phyloP scores from a whole-genome alignment of 2,888 invertebrate genomes.

The Hydrotaea diabolus region DNA sequence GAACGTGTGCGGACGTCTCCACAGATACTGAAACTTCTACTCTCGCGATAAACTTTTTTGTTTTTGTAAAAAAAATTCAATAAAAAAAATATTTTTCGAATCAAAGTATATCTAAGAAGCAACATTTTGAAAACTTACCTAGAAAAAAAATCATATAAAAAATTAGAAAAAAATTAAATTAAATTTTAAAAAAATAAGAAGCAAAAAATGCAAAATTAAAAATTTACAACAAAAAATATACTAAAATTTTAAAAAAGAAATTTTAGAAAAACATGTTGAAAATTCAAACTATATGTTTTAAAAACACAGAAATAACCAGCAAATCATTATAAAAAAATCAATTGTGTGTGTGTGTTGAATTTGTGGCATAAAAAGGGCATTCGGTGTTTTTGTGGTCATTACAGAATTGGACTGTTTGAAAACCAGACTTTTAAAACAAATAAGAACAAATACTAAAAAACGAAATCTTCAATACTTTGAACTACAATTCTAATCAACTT shows the following conservation, averaged over 20 bases:
- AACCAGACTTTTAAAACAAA: too few species aligned
- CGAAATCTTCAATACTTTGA: too few species aligned
- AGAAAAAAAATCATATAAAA: slow-evolving; percentile 1
- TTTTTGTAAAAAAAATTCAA: slow-evolving; percentile 44
- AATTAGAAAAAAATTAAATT: not conserved
- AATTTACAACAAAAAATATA: slow-evolving; percentile 2
- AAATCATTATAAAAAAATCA: not conserved
- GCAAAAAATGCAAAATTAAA: slow-evolving; percentile 3
- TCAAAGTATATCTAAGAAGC: not conserved
- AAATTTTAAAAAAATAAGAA: not conserved
- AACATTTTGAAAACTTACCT: not conserved
- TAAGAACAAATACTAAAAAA: too few species aligned
- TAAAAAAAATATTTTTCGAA: slow-evolving; percentile 27
- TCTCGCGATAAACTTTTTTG: slow-evolving; percentile 47
- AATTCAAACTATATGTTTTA: slow-evolving; percentile 1
- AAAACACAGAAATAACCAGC: too few species aligned
- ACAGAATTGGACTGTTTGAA: too few species aligned
- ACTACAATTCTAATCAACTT: too few species aligned
- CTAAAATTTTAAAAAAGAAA: not conserved
- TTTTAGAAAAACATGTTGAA: not conserved
- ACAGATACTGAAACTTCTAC: slow-evolving; percentile 15
- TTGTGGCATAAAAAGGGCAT: slow-evolving; percentile 12
- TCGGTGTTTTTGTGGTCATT: too few species aligned
- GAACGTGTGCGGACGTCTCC: slow-evolving; percentile 80
- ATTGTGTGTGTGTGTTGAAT: slow-evolving; percentile 16